A percentile compares a stretch with the other conserved stretches of the same genome.
These are phyloP conservation scores for Apostichopus japonicus DNA, from an alignment of 35 echinoderm and acorn worm genomes.

Conservation along the genomic window DNA sequence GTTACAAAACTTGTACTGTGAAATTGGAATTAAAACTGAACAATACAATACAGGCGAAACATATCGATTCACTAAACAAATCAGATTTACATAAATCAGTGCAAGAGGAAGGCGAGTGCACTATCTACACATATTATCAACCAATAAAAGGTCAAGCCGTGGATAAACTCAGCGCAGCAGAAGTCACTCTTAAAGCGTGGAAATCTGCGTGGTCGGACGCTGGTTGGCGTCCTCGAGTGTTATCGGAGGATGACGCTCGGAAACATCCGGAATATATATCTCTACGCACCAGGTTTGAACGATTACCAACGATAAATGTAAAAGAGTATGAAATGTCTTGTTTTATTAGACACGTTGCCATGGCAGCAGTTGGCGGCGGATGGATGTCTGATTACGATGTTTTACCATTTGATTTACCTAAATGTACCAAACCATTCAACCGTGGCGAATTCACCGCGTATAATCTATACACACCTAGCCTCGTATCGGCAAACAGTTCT, in stretches of 20 bases:
- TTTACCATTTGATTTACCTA: constrained; percentile 5
- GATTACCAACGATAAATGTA: background rate
- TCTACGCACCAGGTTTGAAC: background rate
- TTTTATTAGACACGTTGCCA: constrained; percentile 22
- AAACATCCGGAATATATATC: constrained; percentile 16
- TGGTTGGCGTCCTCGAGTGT: background rate
- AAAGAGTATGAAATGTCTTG: constrained; percentile 23
- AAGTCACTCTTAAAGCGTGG: constrained; percentile 8
- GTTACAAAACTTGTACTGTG: background rate
- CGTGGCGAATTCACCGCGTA: constrained; percentile 12
- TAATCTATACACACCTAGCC: background rate
- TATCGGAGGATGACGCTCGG: constrained; percentile 10
- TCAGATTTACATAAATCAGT: no score
- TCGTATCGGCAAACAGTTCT: background rate
- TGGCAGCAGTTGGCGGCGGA: background rate
- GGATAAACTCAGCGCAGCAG: no score
- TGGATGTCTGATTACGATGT: constrained; percentile 43
- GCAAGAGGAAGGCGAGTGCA: no score
- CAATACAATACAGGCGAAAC: background rate
- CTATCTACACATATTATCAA: no score
- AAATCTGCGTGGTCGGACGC: background rate
- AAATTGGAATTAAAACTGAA: background rate
- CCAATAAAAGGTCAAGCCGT: background rate
- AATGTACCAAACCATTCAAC: constrained; percentile 38
- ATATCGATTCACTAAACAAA: background rate